Conservation (phyloP, 2,797 vertebrate species). For the Hippopotamyrus pictus region DNA sequence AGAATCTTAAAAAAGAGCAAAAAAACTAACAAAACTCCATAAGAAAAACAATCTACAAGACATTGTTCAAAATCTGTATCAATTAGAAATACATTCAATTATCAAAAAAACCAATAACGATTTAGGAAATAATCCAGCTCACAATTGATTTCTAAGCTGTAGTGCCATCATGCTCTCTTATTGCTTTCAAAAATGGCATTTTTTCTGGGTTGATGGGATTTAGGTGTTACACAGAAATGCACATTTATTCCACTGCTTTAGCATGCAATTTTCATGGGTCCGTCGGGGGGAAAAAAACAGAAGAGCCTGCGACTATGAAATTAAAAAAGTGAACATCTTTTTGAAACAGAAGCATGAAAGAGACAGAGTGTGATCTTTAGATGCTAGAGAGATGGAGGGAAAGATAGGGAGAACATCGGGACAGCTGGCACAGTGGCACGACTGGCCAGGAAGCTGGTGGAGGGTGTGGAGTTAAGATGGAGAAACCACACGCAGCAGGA, state of each 20-base stretch:
- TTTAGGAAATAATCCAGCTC: conserved; percentile 36
- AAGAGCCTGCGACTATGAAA: conserved; percentile 20
- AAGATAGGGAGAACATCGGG: neutral
- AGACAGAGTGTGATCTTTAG: neutral
- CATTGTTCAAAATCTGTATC: conserved; percentile 47
- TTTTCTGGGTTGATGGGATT: neutral
- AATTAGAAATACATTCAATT: conserved; percentile 64
- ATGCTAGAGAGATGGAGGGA: neutral
- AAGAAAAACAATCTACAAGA: conserved; percentile 48
- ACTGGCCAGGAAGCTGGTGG: conserved; percentile 6
- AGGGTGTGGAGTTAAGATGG: neutral
- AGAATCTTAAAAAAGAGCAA: conserved; percentile 53
- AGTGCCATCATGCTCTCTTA: conserved; percentile 36
- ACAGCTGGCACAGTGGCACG: neutral
- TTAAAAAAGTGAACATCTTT: conserved; percentile 23
- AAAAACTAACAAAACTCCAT: conserved; percentile 44
- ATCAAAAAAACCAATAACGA: conserved; percentile 42
- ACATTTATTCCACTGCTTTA: conserved; percentile 35
- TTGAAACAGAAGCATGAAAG: neutral
- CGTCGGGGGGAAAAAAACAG: neutral
- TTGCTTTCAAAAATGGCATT: conserved; percentile 14
- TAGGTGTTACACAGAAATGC: conserved; percentile 24
- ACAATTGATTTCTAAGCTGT: conserved; percentile 34
- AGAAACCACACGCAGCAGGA: neutral
- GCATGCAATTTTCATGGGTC: conserved; percentile 13